Base-by-base conservation (phyloP, 2,888 invertebrate species). In the Polyommatus iphigenia region DNA sequence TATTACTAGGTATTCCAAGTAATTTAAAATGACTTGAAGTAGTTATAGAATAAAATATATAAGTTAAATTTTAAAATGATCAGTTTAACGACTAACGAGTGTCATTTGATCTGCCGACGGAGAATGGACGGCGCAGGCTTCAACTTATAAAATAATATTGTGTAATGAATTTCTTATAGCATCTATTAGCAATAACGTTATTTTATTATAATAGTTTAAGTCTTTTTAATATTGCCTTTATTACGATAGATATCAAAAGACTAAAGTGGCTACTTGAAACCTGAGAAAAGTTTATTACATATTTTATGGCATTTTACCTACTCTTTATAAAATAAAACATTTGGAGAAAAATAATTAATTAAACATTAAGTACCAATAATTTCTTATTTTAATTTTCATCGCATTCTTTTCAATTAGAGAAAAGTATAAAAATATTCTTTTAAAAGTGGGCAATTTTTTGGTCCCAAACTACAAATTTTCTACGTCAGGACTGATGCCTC, bases 41-140 rank as follows among this genome's bases (percentile, higher is more conserved):
- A 62, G 62, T 62, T 24, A 62, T 20, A 24, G 10, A 24, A 62
- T 62, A 20, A 62, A n/a, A n/a, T n/a, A 24, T 62, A 67, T 18
- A 67, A 67, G n/a, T 46, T 24, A 46, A 46, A 73, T 46, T 46
- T n/a, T n/a, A 46, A 46, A 73, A 73, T 46, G 10, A 41, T 72
- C 20, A 20, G 13, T 71, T 20, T 73, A 20, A 73, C 15, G 73
- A 46, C 13, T 73, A 20, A 73, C 15, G 73, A 46, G 46, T 46
- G 20, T 15, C 15, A 13, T 73, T 46, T 73, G 73, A 73, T 73
- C 73, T 24, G 20, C 73, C 73, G 73, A 46, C 73, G 73, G 73
- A 24, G 18, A 73, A 73, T 46, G 73, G 18, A 41, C n/a, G 20
- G 41, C 72, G 72, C 10, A 71, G 71, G 18, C 36, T 71, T 15